These are phyloP conservation scores for Drosophila prolongata DNA, from an alignment of 2,888 invertebrate species.

Conservation along the genomic window DNA sequence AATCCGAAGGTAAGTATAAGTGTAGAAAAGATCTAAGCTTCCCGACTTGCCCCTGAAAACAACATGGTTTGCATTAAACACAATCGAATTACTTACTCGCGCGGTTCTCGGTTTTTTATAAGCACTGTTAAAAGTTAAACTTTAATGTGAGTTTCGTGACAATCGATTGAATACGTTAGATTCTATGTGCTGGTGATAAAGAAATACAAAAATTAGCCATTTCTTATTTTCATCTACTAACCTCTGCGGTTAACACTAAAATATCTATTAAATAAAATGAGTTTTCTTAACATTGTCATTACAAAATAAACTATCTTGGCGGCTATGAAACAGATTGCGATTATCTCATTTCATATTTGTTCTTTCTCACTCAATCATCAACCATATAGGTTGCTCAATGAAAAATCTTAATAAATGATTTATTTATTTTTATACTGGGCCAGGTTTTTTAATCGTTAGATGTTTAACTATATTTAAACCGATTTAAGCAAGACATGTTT, in stretches of 20 bases:
- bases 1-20: constrained; percentile 12
- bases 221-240: neutral
- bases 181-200: constrained; percentile 3
- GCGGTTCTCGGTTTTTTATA: neutral
- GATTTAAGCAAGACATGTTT: neutral
- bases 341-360: neutral
- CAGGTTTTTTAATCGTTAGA: neutral
- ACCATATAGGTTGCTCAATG: neutral
- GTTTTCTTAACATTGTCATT: neutral
- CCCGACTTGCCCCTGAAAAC: neutral
- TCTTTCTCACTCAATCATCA: neutral
- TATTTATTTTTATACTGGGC: neutral
- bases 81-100: neutral
- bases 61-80: neutral
- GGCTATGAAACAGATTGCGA: neutral
- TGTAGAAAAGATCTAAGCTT: neutral
- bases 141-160: constrained; percentile 3
- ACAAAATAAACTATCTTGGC: constrained; percentile 1
- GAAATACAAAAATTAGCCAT: neutral
- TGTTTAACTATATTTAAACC: too few relatives aligned
- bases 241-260: neutral
- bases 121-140: neutral
- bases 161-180: neutral
- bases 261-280: neutral
- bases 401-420: neutral